These are phyloP conservation scores for Holothuria glaberrima DNA, from an alignment of 35 echinoderm and acorn worm species.

Conservation along the genomic window DNA sequence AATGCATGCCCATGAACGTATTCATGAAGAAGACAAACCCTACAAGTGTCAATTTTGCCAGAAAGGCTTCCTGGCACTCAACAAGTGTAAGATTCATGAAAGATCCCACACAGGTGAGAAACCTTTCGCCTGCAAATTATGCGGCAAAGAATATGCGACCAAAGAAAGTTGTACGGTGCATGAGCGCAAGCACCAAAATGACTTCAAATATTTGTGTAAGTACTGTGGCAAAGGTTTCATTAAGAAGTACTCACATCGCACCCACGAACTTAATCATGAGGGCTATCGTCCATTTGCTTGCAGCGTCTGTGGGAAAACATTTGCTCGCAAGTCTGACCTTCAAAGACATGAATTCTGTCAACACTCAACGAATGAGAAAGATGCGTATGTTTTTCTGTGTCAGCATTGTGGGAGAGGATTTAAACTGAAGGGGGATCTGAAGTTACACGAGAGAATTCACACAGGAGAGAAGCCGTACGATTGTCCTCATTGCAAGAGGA, in stretches of 20 bases:
- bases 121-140: slow-evolving; percentile 38
- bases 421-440: slow-evolving; percentile 42
- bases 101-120: slow-evolving; percentile 50
- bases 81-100: slow-evolving; percentile 41
- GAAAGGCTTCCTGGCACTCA: slow-evolving; percentile 33
- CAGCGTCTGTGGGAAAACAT: slow-evolving; percentile 20
- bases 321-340: slow-evolving; percentile 17
- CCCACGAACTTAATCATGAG: slow-evolving; percentile 37
- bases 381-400: slow-evolving; percentile 33
- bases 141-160: slow-evolving; percentile 41
- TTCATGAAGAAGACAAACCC: slow-evolving; percentile 42
- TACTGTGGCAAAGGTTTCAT: slow-evolving; percentile 34
- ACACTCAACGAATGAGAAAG: slow-evolving; percentile 24
- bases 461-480: slow-evolving; percentile 24
- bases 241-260: slow-evolving; percentile 21
- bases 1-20: slow-evolving; percentile 7
- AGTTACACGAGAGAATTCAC: slow-evolving; percentile 36
- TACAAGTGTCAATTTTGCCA: slow-evolving; percentile 44
- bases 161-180: slow-evolving; percentile 37
- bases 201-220: slow-evolving; percentile 30
- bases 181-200: slow-evolving; percentile 20
- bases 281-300: slow-evolving; percentile 29
- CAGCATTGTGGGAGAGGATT: slow-evolving; percentile 39
- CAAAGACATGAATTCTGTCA: slow-evolving; percentile 14
- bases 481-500: slow-evolving; percentile 21